Base-by-base conservation (phyloP, 2,797 vertebrate species). In the Betta splendens region DNA sequence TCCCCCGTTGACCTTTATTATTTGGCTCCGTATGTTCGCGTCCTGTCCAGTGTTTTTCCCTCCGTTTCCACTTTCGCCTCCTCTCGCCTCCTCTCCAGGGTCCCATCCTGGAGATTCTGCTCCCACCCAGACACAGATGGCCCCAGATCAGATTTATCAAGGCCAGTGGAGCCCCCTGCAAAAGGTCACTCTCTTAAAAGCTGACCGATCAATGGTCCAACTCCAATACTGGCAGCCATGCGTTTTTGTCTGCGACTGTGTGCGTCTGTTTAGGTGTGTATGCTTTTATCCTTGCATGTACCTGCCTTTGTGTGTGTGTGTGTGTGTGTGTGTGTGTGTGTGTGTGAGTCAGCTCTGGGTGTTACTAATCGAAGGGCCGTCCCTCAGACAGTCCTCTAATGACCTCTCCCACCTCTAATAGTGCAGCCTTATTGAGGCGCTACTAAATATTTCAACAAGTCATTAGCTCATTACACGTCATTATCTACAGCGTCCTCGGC, bases 111-210 rank as follows among this genome's bases (percentile, higher is more conserved):
- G 40, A 74, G 60, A 81, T 65, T 71, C 81, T 79, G 52, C 81
- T 76, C 81, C 73, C 71, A 81, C 72, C 85, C 83, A 88, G 87
- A 88, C 87, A 92, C 92, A 94, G 91, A 93, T 92, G 94, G 92
- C 89, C 92, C 92, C 90, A 92, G 93, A 94, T 94, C 92, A 95
- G 94, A 94, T 95, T 96, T 96, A 95, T 93, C 91, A 90, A 89
- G 89, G 86, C 90, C 93, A 88, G 93, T 91, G 90, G 90, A 92
- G 93, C 89, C 87, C 93, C 94, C 93, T 77, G 86, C 86, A 84
- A 93, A 93, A 93, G 92, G 92, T 93, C 92, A 95, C 89, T 93
- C 91, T 92, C 94, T 91, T 95, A 94, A 94, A 94, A 95, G 93
- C 93, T 86, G 87, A 85, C 89, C 92, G 91, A 95, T 95, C 92